phyloP scores from a whole-genome alignment of 1,140 invertebrate species.

The Sycophila sp. region DNA sequence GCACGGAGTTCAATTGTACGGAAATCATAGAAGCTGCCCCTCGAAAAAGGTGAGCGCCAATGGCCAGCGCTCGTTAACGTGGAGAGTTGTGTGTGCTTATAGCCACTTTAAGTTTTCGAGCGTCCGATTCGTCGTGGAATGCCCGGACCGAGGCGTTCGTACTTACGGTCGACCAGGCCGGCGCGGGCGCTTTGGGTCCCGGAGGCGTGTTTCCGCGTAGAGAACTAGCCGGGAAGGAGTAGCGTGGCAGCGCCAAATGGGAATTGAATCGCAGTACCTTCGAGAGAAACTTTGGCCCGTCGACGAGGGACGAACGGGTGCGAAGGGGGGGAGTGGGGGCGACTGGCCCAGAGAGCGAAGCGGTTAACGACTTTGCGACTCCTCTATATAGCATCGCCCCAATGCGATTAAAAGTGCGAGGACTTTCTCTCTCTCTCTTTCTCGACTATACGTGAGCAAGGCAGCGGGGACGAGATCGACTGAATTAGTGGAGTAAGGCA shows the following conservation, averaged over 20 bases:
- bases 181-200: no score
- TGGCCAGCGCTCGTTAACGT: no score
- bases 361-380: slow-evolving; percentile 25
- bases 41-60: no score
- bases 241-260: slow-evolving; percentile 15
- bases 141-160: no score
- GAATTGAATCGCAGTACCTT: slow-evolving; percentile 21
- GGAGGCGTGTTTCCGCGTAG: not conserved
- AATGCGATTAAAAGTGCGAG: slow-evolving; percentile 13
- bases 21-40: no score
- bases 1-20: no score
- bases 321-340: no score
- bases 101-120: no score
- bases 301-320: not conserved
- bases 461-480: not conserved
- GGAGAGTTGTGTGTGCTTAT: not conserved
- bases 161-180: not conserved
- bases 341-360: not conserved
- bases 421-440: slow-evolving; percentile 13
- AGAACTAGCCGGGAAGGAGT: not conserved
- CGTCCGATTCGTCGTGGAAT: no score
- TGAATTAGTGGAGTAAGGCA: not conserved
- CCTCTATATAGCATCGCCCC: not conserved
- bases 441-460: not conserved
- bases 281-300: slow-evolving; percentile 20